Conservation (phyloP, 2,797 vertebrate species). For the Erethizon dorsatum region DNA sequence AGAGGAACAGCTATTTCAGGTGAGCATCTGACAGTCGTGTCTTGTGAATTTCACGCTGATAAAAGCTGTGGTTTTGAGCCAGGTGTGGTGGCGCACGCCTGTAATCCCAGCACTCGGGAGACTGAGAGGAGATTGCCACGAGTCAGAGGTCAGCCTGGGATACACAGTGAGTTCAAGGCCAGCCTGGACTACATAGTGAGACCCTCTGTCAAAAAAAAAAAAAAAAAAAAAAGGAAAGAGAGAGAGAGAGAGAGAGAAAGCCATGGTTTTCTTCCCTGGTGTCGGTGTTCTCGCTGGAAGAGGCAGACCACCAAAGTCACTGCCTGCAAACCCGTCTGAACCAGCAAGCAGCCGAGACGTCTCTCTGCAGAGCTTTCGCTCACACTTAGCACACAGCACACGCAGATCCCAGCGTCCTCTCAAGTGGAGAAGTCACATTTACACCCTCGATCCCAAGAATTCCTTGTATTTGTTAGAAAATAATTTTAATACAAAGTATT, state of each 20-base stretch:
- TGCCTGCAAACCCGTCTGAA: no score
- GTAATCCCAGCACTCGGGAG: no score
- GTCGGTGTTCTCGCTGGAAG: no score
- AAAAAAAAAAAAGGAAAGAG: no score
- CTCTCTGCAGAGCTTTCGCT: accelerated
- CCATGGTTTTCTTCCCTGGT: background rate
- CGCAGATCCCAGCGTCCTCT: accelerated
- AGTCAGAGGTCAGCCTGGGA: background rate
- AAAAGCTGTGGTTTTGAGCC: background rate
- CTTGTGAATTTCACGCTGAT: accelerated
- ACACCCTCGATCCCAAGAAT: background rate
- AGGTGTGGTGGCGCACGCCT: background rate
- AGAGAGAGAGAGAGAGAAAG: no score
- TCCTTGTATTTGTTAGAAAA: slow-evolving; percentile 54
- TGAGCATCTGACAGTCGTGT: background rate
- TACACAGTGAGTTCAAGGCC: background rate
- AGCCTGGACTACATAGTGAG: background rate
- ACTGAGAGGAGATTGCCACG: background rate
- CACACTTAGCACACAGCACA: accelerated
- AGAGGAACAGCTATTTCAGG: background rate
- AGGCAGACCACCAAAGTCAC: accelerated
- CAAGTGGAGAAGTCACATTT: no score
- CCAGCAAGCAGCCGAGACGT: accelerated
- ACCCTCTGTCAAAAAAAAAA: background rate
- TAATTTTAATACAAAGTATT: slow-evolving; percentile 62